phyloP scores from a whole-genome alignment of 2,888 invertebrate genomes.

The Mythimna lalbum region DNA sequence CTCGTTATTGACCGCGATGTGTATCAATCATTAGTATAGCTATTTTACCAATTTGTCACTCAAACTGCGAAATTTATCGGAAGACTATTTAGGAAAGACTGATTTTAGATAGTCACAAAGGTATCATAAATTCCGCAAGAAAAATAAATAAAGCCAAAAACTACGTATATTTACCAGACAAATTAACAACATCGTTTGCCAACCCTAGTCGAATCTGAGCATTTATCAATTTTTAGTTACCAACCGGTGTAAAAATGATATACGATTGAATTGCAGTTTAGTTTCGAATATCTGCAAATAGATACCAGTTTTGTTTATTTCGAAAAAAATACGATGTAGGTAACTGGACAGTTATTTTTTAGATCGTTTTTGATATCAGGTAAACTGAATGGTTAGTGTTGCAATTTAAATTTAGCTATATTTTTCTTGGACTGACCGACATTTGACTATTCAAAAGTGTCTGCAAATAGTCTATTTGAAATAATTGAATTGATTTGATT shows the following conservation, averaged over 20 bases:
- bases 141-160: neutral
- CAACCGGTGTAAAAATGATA: conserved; percentile 48
- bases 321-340: neutral
- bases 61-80: too few species aligned
- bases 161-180: neutral
- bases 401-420: too few species aligned
- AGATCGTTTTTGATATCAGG: neutral
- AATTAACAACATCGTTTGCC: neutral
- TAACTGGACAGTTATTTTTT: neutral
- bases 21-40: too few species aligned
- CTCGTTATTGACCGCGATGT: too few species aligned
- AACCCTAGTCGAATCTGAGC: conserved; percentile 32
- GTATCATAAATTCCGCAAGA: neutral
- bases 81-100: too few species aligned
- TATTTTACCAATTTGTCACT: too few species aligned
- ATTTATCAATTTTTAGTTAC: conserved; percentile 53
- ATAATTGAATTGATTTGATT: too few species aligned
- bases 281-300: conserved; percentile 41
- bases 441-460: too few species aligned
- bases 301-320: conserved; percentile 30
- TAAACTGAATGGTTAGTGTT: too few species aligned
- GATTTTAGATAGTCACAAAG: too few species aligned
- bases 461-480: too few species aligned
- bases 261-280: conserved; percentile 41
- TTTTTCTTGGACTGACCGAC: too few species aligned